Base-by-base conservation (phyloP, 2,797 vertebrate species). In the Rhinogobio ventralis region DNA sequence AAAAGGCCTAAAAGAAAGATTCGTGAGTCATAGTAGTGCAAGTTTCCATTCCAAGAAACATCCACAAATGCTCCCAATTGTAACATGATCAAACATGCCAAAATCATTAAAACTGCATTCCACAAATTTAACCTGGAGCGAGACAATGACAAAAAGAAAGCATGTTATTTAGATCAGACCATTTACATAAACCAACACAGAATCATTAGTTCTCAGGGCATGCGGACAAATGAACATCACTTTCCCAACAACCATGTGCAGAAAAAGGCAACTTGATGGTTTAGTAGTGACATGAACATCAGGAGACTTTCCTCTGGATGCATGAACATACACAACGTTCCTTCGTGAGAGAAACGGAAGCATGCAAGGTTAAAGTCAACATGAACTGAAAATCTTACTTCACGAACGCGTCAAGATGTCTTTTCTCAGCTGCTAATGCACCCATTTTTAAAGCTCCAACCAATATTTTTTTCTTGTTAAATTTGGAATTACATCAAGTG, bases 291-390 rank as follows among this genome's bases (percentile, higher is more conserved):
- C 73, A 79, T 30, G 36, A 45, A 86, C 36, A 68, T 71, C 25
- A 66, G 39, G 20, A 81, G n/a, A 60, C 62, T 66, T 80, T 42
- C 49, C 30, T 57, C 14, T 15, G n/a, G 55, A 25, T 69, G 60
- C 9, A 73, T n/a, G 25, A 78, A 79, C 85, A 86, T 11, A 80
- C 68, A 57, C 25, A 86, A 5, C 14, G 7, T 81, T 85, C 72
- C 45, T 75, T 39, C 7, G 8, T 49, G 49, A 82, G 55, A 81
- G 62, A 17, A 30, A 30, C 15, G 15, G 28, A 64, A 30, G 53
- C 87, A 88, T 88, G 87, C 87, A 76, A 82, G 42, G 79, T 80
- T 79, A 77, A 33, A 79, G 76, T 66, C 82, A 84, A 84, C 74
- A 39, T 53, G 80, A 82, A 49, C n/a, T 23, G n/a, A 45, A 39